These are phyloP conservation scores for Calvadosia cruxmelitensis DNA, from an alignment of 30 jellyfish, hydroid and myxozoan species.

Conservation along the genomic window DNA sequence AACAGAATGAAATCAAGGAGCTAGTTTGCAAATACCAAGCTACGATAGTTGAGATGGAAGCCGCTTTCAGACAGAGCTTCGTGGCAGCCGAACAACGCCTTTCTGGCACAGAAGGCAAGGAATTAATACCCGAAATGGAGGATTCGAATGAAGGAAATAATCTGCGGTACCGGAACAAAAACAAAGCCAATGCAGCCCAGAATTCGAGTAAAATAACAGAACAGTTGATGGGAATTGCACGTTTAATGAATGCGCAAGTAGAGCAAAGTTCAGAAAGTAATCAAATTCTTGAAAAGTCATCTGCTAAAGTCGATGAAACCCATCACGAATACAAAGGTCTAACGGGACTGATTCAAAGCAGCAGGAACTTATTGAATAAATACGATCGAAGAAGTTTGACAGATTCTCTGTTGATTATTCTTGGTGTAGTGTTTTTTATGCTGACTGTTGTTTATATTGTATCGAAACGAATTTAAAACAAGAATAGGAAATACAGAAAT, in stretches of 20 bases:
- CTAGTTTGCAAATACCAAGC: background rate
- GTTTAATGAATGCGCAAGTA: conserved; percentile 76
- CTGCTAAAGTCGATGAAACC: conserved; percentile 54
- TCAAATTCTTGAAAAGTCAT: conserved; percentile 49
- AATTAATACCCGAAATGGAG: conserved; percentile 10
- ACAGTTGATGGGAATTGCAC: conserved; percentile 51
- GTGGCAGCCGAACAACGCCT: conserved; percentile 48
- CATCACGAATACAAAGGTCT: conserved; percentile 79
- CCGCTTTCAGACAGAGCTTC: conserved; percentile 6
- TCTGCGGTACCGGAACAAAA: conserved; percentile 19
- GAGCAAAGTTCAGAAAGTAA: conserved; percentile 64
- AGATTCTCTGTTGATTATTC: conserved; percentile 59
- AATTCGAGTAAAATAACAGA: conserved; percentile 54
- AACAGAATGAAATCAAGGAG: too few species aligned
- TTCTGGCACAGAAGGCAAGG: conserved; percentile 6
- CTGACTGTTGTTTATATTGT: conserved; percentile 77
- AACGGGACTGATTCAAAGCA: conserved; percentile 69
- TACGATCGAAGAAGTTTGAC: conserved; percentile 73
- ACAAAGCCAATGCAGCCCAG: conserved; percentile 32
- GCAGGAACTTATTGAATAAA: conserved; percentile 63
- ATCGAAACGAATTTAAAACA: conserved; percentile 30
- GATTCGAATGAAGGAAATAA: conserved; percentile 4
- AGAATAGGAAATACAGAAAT: background rate
- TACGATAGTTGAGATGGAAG: background rate
- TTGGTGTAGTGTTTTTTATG: conserved; percentile 69